Conservation (phyloP, 2,888 invertebrate genomes). For the Eupithecia tripunctaria region DNA sequence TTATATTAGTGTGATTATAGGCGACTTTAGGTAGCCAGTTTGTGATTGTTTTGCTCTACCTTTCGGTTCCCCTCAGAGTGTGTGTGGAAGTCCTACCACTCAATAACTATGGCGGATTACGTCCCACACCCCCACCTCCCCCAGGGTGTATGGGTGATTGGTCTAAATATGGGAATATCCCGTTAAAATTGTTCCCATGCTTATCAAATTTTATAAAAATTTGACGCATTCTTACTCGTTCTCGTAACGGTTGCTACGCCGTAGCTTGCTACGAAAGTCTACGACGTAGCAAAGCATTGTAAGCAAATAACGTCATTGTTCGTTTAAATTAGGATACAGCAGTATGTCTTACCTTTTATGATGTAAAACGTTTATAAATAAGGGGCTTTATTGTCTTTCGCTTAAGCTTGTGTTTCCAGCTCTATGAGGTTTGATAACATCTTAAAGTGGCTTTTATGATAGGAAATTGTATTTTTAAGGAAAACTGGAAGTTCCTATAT, state of each 20-base stretch:
- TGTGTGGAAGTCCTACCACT: too few relatives aligned
- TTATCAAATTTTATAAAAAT: too few relatives aligned
- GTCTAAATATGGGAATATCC: too few relatives aligned
- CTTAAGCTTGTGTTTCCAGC: constrained; percentile 19
- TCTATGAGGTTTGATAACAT: constrained; percentile 25
- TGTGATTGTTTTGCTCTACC: too few relatives aligned
- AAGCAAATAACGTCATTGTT: background rate
- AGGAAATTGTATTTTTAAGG: constrained; percentile 20
- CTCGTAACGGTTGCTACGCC: background rate
- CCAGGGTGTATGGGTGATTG: too few relatives aligned
- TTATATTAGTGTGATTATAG: too few relatives aligned
- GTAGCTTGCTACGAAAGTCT: background rate
- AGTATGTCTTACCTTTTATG: background rate
- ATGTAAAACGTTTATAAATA: constrained; percentile 8
- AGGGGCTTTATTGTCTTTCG: background rate
- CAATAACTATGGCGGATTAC: too few relatives aligned
- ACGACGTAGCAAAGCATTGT: background rate
- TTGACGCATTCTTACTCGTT: background rate
- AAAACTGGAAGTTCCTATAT: constrained; percentile 9
- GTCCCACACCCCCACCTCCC: too few relatives aligned
- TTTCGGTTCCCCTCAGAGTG: too few relatives aligned
- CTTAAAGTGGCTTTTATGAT: constrained; percentile 22
- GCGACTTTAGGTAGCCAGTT: too few relatives aligned
- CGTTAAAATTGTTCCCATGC: too few relatives aligned
- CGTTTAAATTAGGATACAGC: background rate